A percentile compares a stretch with the other conserved stretches of the same genome.
Conservation (phyloP, 1,140 invertebrate genomes). For the Drosophila orosa region DNA sequence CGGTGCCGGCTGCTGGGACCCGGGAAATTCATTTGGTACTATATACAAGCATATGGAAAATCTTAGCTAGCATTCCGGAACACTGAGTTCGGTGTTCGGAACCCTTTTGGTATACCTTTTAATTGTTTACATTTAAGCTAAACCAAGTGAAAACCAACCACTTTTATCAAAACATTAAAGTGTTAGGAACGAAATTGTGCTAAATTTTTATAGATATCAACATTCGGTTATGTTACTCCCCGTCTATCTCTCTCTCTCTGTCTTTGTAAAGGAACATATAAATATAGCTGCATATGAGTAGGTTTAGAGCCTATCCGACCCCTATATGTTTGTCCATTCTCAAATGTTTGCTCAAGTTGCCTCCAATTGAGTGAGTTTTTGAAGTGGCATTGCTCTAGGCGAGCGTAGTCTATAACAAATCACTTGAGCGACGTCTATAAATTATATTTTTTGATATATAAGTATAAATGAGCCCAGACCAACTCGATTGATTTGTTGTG, state of each 20-base stretch:
- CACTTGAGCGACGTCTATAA: slow-evolving; percentile 78
- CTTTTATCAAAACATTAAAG: slow-evolving; percentile 33
- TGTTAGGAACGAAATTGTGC: slow-evolving; percentile 68
- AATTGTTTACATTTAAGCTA: slow-evolving; percentile 59
- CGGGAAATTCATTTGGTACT: slow-evolving; percentile 45
- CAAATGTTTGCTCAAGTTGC: slow-evolving; percentile 65
- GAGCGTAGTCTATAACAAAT: slow-evolving; percentile 59
- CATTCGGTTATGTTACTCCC: slow-evolving; percentile 50
- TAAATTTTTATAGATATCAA: slow-evolving; percentile 68
- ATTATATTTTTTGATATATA: slow-evolving; percentile 77
- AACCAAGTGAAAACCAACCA: slow-evolving; percentile 26
- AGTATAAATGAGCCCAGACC: slow-evolving; percentile 81
- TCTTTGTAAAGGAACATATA: slow-evolving; percentile 33
- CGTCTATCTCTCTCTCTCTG: slow-evolving; percentile 16
- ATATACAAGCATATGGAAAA: slow-evolving; percentile 39
- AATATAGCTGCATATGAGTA: slow-evolving; percentile 74
- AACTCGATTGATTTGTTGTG: slow-evolving; percentile 79
- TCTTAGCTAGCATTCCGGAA: slow-evolving; percentile 64
- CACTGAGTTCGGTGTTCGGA: slow-evolving; percentile 45
- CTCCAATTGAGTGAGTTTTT: slow-evolving; percentile 68
- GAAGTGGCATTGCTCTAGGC: slow-evolving; percentile 21
- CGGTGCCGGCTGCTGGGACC: slow-evolving; percentile 60
- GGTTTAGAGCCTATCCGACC: slow-evolving; percentile 32
- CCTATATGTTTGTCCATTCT: slow-evolving; percentile 22
- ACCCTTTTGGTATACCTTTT: slow-evolving; percentile 74